Evolutionary conservation across 2,113 vertebrate genomes (phyloP).

Genomic region (Thunnus maccoyii): DNA sequence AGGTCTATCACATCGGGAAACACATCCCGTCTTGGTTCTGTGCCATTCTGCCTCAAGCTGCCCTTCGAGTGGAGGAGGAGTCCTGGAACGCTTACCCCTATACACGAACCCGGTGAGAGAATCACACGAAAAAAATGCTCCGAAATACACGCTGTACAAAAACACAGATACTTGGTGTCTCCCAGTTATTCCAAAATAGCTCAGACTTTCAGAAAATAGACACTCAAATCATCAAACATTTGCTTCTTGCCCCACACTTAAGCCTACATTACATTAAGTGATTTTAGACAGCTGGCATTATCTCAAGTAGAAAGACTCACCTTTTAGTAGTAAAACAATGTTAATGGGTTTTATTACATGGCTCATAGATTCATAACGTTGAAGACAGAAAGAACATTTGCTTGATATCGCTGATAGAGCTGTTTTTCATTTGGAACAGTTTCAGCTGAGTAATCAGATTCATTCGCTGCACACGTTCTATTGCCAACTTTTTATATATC

Average conservation of each 20-base stretch:
- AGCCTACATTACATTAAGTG: neutral
- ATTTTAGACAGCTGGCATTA: neutral
- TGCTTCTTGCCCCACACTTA: neutral
- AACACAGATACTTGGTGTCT: too few relatives aligned
- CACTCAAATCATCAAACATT: slow-evolving; percentile 12
- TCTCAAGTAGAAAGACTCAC: neutral
- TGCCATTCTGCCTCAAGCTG: slow-evolving; percentile 95
- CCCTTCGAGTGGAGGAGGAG: slow-evolving; percentile 94
- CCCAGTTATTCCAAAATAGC: neutral
- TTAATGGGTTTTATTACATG: slow-evolving; percentile 23
- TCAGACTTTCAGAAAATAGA: neutral
- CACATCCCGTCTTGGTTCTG: slow-evolving; percentile 99
- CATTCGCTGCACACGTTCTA: neutral
- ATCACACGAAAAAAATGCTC: too few relatives aligned
- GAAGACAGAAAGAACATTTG: neutral
- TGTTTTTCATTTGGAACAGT: slow-evolving; percentile 6
- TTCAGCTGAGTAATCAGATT: slow-evolving; percentile 38
- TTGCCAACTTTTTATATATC: slow-evolving; percentile 1
- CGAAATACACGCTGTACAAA: too few relatives aligned
- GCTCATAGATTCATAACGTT: slow-evolving; percentile 12
- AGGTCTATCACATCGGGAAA: slow-evolving; percentile 97
- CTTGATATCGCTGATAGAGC: neutral
- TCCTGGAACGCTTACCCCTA: slow-evolving; percentile 98
- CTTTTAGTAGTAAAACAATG: slow-evolving; percentile 24
- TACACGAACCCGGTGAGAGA: slow-evolving; percentile 91